Base-by-base conservation (phyloP, 1,140 invertebrate species). In the Hyposmocoma kahamanoa region DNA sequence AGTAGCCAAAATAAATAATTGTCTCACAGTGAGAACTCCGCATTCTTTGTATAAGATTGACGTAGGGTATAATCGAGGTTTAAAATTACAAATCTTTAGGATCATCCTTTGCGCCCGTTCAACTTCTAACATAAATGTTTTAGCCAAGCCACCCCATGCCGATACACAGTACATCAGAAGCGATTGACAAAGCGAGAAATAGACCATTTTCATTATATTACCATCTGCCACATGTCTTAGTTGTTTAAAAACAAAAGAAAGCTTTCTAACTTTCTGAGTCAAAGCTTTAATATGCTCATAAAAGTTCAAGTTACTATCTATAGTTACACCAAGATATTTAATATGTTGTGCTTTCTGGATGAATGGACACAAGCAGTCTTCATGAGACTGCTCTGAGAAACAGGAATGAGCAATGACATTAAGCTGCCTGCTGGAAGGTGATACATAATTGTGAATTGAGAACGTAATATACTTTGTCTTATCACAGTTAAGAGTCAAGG, bases 391-490 rank as follows among this genome's bases (percentile, higher is more conserved):
- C 9, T 44, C 11, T 32, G n/a, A n/a, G n/a, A n/a, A n/a, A n/a
- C n/a, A n/a, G n/a, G n/a, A 5, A 41, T 41, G 38, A 1, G 20
- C 18, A 21, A 20, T 15, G 9, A 41, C 2, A 3, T 9, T 3
- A 20, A 41, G 19, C 9, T 8, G 1, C 1, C 22, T 11, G 19
- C 9, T 17, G 1, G 17, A 8, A 1, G 38, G 9, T 11, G n/a
- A n/a, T n/a, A 20, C 19, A 9, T 11, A 3, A 9, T 41, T 20
- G 9, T 15, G 38, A 11, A 41, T 41, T 21, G 19, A 21, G 22
- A 41, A 41, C n/a, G 38, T 22, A 6, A 50, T 32, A 17, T 42
- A 50, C 18, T 42, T 50, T 0, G 47, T 50, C 22, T 50, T 50
- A 2, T 36, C 28, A n/a, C 10, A 15, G 24, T 50, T 50, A 1